These are phyloP conservation scores for Andrena bucephala DNA, from an alignment of 2,888 invertebrate genomes.

Conservation along the genomic window DNA sequence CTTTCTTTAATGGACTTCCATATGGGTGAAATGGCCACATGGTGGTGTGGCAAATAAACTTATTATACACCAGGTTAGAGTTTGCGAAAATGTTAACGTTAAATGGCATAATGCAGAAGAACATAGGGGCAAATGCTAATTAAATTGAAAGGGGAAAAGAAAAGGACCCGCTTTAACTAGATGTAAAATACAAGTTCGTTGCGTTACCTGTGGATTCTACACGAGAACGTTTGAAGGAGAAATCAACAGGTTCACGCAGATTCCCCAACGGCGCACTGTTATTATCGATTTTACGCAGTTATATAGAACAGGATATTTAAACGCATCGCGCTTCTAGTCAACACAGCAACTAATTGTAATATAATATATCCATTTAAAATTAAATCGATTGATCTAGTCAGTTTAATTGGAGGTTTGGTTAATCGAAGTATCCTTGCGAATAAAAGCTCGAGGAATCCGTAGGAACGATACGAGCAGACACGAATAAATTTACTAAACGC, in stretches of 20 bases:
- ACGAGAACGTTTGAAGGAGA: slow-evolving; percentile 9
- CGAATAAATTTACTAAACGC: too few species aligned
- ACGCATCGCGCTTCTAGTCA: slow-evolving; percentile 40
- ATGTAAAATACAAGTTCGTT: neutral
- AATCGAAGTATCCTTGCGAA: neutral
- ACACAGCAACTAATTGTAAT: slow-evolving; percentile 30
- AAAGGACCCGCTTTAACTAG: neutral
- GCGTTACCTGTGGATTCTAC: slow-evolving; percentile 12
- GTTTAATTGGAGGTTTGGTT: neutral
- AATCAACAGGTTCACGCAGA: slow-evolving; percentile 54
- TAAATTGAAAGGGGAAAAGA: neutral
- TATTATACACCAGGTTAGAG: slow-evolving; percentile 5
- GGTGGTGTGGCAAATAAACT: neutral
- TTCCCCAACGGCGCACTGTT: slow-evolving; percentile 24
- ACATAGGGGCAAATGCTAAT: neutral
- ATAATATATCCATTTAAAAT: neutral
- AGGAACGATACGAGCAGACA: too few species aligned
- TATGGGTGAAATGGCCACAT: slow-evolving; percentile 25
- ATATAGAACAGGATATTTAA: slow-evolving; percentile 35
- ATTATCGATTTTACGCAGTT: slow-evolving; percentile 45
- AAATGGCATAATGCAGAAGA: neutral
- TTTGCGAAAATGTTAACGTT: neutral
- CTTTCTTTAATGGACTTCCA: slow-evolving; percentile 14
- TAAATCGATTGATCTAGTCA: neutral
- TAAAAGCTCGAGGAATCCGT: too few species aligned